phyloP scores from a whole-genome alignment of 1,140 invertebrate genomes.

The Heliothis virescens region DNA sequence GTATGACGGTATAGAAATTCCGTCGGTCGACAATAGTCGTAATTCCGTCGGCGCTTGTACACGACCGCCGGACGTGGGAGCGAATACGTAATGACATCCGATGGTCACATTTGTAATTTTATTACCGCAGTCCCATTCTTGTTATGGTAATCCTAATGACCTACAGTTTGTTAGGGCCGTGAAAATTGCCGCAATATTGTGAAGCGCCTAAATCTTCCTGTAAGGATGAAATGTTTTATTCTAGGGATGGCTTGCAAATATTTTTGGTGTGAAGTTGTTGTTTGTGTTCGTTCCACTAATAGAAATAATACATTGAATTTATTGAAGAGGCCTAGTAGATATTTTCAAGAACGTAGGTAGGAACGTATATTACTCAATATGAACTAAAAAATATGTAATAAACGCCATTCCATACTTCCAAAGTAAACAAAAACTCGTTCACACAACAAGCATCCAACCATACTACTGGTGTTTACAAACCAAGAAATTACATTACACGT shows the following conservation, averaged over 20 bases:
- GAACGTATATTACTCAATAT: no score
- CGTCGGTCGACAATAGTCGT: slow-evolving; percentile 56
- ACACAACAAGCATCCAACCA: slow-evolving; percentile 3
- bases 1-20: slow-evolving; percentile 43
- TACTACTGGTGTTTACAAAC: background rate
- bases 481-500: slow-evolving; percentile 10
- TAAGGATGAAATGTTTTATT: slow-evolving; percentile 3
- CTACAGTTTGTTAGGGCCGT: slow-evolving; percentile 47
- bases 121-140: slow-evolving; percentile 63
- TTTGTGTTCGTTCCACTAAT: slow-evolving; percentile 6
- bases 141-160: slow-evolving; percentile 65
- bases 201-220: slow-evolving; percentile 10
- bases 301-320: slow-evolving; percentile 2
- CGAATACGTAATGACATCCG: slow-evolving; percentile 64
- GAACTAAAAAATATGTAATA: background rate
- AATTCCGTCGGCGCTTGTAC: slow-evolving; percentile 56
- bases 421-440: background rate
- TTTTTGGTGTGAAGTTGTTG: background rate
- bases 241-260: background rate
- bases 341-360: background rate
- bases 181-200: slow-evolving; percentile 39
- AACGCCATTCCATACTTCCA: background rate
- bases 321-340: slow-evolving; percentile 9
- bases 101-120: slow-evolving; percentile 68
- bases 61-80: slow-evolving; percentile 59